Percentiles rank a stretch among this genome's conserved stretches.
Conservation (phyloP, 2,888 invertebrate genomes). For the Ellobium chinense region DNA sequence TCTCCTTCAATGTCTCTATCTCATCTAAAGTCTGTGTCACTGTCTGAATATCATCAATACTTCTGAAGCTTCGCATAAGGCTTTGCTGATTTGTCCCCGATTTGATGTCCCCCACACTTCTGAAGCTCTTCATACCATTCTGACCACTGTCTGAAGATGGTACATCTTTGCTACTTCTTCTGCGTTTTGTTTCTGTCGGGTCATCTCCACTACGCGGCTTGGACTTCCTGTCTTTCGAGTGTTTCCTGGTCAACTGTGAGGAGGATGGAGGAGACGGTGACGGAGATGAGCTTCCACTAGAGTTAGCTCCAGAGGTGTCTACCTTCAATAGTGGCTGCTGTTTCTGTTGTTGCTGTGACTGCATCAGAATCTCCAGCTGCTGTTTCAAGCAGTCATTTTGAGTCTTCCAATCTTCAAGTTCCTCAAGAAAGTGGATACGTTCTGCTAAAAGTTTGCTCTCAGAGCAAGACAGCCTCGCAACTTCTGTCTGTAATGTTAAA, state of each 20-base stretch:
- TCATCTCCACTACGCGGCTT: slow-evolving; percentile 35
- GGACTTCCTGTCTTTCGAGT: slow-evolving; percentile 36
- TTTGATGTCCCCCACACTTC: slow-evolving; percentile 2
- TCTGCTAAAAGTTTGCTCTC: slow-evolving; percentile 51
- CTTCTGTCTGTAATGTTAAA: slow-evolving; percentile 45
- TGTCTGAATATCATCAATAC: slow-evolving; percentile 7
- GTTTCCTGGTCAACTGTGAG: slow-evolving; percentile 18
- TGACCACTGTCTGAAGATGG: background rate
- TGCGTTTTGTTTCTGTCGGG: slow-evolving; percentile 31
- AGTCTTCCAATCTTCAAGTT: slow-evolving; percentile 50
- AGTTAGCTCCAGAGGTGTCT: background rate
- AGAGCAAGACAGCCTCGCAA: slow-evolving; percentile 35
- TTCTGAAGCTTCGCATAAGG: background rate
- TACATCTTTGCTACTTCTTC: slow-evolving; percentile 33
- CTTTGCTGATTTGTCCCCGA: background rate
- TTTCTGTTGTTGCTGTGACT: slow-evolving; percentile 7
- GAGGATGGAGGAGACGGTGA: background rate
- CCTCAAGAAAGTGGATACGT: slow-evolving; percentile 45
- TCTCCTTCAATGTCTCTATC: background rate
- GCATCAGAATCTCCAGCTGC: slow-evolving; percentile 46
- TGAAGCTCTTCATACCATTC: background rate
- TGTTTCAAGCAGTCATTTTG: slow-evolving; percentile 46
- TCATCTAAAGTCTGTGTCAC: background rate
- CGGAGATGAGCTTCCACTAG: slow-evolving; percentile 15
- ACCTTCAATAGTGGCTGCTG: background rate